Evolutionary conservation across 1,140 invertebrate species (phyloP).

Genomic region (Drosophila novamexicana): DNA sequence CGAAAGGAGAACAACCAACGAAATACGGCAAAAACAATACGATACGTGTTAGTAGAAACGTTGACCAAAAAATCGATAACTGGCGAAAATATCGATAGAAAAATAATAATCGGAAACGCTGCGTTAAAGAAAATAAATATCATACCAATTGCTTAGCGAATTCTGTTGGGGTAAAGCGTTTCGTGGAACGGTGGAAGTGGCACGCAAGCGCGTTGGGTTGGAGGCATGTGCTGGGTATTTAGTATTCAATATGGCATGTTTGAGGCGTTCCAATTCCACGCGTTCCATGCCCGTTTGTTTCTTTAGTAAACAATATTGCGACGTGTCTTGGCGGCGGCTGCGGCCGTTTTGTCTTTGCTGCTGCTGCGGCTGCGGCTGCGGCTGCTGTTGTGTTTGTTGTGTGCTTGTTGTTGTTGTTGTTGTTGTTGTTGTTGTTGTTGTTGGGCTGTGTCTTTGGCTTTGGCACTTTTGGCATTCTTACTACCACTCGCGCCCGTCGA

Average conservation of each 20-base stretch:
- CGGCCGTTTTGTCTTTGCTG: conserved; percentile 70
- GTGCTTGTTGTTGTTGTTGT: conserved; percentile 20
- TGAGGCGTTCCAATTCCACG: conserved; percentile 23
- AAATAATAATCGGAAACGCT: conserved; percentile 12
- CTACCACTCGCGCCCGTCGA: conserved; percentile 54
- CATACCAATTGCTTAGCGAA: conserved; percentile 69
- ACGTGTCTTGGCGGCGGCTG: conserved; percentile 43
- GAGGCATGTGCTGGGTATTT: conserved; percentile 10
- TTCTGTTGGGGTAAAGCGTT: conserved; percentile 40
- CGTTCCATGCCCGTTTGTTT: conserved; percentile 4
- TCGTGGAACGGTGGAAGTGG: conserved; percentile 48
- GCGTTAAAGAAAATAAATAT: conserved; percentile 39
- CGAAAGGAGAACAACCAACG: conserved; percentile 15
- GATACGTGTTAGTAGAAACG: conserved; percentile 20
- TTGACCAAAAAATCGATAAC: neutral
- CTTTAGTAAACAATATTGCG: conserved; percentile 78
- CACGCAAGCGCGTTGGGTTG: conserved; percentile 7
- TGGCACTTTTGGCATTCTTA: conserved; percentile 69
- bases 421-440: conserved; percentile 57
- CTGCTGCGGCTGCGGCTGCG: conserved; percentile 69
- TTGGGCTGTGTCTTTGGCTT: conserved; percentile 66
- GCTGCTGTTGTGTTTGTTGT: conserved; percentile 43
- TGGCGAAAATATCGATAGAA: conserved; percentile 20
- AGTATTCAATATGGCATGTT: conserved; percentile 54
- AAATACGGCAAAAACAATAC: conserved; percentile 1